A percentile compares a stretch with the other conserved stretches of the same genome.
phyloP scores from a whole-genome alignment of 2,113 vertebrate species.

The Xiphorhynchus elegans region DNA sequence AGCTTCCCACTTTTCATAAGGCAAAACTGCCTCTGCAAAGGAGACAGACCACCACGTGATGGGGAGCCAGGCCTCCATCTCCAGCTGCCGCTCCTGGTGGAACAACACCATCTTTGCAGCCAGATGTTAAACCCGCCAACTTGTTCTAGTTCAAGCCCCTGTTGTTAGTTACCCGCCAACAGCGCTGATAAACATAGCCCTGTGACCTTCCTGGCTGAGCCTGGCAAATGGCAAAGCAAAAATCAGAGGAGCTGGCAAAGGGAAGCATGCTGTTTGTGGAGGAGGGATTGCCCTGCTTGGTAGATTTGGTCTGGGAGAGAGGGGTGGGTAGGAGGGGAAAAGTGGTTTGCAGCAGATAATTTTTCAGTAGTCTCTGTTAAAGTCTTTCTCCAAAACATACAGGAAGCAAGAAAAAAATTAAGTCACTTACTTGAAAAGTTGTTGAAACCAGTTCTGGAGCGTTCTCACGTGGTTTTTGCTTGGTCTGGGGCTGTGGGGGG shows the following conservation, averaged over 20 bases:
- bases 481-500: neutral
- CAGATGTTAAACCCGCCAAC: neutral
- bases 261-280: neutral
- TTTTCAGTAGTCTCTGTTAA: neutral
- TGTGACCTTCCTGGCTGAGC: neutral
- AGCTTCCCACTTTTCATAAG: neutral
- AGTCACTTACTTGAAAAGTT: constrained; percentile 47
- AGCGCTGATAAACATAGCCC: neutral
- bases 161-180: neutral
- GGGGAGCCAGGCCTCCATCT: neutral
- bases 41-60: neutral
- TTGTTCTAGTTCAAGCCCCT: neutral
- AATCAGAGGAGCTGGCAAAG: neutral
- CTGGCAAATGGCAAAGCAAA: neutral
- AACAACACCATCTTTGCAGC: neutral
- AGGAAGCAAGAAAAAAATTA: neutral
- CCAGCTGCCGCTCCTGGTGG: accelerated
- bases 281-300: neutral
- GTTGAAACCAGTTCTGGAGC: neutral
- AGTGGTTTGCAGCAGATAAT: neutral
- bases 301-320: neutral
- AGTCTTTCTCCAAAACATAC: neutral
- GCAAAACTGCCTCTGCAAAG: neutral
- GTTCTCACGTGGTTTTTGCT: neutral
- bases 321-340: neutral